Evolutionary conservation across 92 coral and sea anemone species (phyloP), one percentile per base, ranked within the genome.

Genomic region (Umimayanthus kanabou): DNA sequence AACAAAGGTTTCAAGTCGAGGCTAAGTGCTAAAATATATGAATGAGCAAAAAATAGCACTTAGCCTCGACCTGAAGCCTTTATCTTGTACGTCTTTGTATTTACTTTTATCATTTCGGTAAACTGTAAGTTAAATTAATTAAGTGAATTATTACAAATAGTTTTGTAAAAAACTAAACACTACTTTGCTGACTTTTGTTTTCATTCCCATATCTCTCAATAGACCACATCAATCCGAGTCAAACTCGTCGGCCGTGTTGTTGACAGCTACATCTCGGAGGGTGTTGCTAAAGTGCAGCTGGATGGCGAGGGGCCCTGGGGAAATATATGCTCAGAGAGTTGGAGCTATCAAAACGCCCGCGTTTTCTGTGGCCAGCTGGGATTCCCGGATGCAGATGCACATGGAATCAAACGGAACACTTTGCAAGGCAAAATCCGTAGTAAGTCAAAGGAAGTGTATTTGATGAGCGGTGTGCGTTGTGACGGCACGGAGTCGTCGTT

Each of bases 281-380:
- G 92, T 1, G 26, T 80, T n/a, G 78, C 80, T 45, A 87, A 43
- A 28, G 69, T 90, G 9, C 58, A 84, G 30, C 28, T 82, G 61
- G 39, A 67, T 15, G 84, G 85, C 57, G 8, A 80, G 22, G 86
- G 85, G 16, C 29, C 39, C 25, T 72, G 86, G 86, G 92, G 92
- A 25, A 50, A 73, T 16, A 88, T 90, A 22, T 90, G 92, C 61
- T 67, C 92, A 28, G 88, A 86, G 43, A 78, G 73, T 49, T 90
- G 92, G 92, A 79, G n/a, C 71, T 58, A 53, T 71, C 70, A 33
- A 9, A 74, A 90, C 47, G 73, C 55, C 73, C 84, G 92, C 77
- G 92, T 90, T 23, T 77, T 88, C 42, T 90, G 92, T 45, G 92
- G 92, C 25, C 92, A 90, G 43, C 90, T 90, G 30, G 92, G 92